phyloP scores from a whole-genome alignment of 2,113 vertebrate species.

The Climacteris rufus region DNA sequence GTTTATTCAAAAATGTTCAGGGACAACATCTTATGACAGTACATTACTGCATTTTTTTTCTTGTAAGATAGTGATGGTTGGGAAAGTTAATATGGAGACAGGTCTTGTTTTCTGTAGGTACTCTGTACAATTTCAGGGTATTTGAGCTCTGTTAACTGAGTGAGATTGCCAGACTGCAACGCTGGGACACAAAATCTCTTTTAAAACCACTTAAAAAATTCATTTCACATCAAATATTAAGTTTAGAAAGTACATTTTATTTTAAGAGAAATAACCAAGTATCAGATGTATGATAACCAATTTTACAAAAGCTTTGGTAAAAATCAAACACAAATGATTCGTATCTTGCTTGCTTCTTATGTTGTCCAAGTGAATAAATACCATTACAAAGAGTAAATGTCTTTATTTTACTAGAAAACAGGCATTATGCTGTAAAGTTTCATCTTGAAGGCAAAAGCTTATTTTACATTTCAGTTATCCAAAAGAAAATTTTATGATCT shows the following conservation, averaged over 20 bases:
- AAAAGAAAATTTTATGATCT: slow-evolving; percentile 91
- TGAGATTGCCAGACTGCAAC: not conserved
- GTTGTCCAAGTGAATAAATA: not conserved
- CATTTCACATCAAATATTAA: not conserved
- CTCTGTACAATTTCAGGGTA: not conserved
- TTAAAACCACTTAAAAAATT: not conserved
- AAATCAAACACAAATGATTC: not conserved
- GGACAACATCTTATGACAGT: not conserved
- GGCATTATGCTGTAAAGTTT: not conserved
- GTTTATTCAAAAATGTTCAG: not conserved
- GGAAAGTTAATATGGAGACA: not conserved
- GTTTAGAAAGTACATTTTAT: slow-evolving; percentile 14
- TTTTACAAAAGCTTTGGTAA: not conserved
- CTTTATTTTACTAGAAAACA: not conserved
- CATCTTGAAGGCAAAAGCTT: not conserved
- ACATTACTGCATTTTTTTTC: not conserved
- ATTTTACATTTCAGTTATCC: slow-evolving; percentile 93
- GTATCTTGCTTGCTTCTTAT: not conserved
- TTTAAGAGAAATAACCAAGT: not conserved
- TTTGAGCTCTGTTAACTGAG: not conserved
- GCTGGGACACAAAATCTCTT: not conserved
- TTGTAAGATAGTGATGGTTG: not conserved
- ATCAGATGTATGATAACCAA: not conserved
- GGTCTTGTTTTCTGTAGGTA: not conserved
- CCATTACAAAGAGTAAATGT: not conserved